Evolutionary conservation across 2,113 vertebrate genomes (phyloP).

Genomic region (Hoplias malabaricus): DNA sequence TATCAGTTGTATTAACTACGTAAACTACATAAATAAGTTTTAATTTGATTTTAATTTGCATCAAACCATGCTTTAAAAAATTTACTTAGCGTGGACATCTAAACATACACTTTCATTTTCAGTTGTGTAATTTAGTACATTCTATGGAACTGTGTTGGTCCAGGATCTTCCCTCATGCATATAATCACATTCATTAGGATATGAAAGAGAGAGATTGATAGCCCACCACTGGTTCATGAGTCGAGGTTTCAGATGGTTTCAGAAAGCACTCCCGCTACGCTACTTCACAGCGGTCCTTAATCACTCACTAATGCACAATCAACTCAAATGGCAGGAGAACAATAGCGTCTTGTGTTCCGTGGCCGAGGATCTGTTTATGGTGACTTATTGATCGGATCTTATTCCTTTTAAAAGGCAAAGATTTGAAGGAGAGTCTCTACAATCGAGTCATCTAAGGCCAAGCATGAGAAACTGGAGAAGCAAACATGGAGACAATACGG

Average conservation of each 20-base stretch:
- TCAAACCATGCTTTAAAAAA: background rate
- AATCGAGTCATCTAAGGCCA: slow-evolving; percentile 44
- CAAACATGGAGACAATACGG: slow-evolving; percentile 13
- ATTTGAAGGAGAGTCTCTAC: slow-evolving; percentile 44
- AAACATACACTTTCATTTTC: background rate
- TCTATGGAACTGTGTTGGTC: background rate
- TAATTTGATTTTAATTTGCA: too few species aligned
- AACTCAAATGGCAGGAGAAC: slow-evolving; percentile 25
- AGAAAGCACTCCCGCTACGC: slow-evolving; percentile 10
- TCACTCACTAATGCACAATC: slow-evolving; percentile 40
- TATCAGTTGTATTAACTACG: too few species aligned
- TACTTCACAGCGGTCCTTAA: slow-evolving; percentile 13
- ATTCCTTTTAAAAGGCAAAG: slow-evolving; percentile 47
- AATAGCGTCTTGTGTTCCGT: slow-evolving; percentile 31
- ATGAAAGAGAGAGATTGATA: background rate
- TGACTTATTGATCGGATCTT: slow-evolving; percentile 49
- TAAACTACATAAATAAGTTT: too few species aligned
- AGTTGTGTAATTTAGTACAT: background rate
- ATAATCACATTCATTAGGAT: background rate
- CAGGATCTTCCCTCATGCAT: background rate
- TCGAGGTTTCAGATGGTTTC: background rate
- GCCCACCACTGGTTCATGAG: background rate
- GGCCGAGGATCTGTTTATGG: slow-evolving; percentile 44
- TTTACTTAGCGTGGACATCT: background rate
- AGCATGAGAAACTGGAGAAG: slow-evolving; percentile 16